Evolutionary conservation across 1,140 invertebrate species (phyloP).

Genomic region (Theocolax elegans): DNA sequence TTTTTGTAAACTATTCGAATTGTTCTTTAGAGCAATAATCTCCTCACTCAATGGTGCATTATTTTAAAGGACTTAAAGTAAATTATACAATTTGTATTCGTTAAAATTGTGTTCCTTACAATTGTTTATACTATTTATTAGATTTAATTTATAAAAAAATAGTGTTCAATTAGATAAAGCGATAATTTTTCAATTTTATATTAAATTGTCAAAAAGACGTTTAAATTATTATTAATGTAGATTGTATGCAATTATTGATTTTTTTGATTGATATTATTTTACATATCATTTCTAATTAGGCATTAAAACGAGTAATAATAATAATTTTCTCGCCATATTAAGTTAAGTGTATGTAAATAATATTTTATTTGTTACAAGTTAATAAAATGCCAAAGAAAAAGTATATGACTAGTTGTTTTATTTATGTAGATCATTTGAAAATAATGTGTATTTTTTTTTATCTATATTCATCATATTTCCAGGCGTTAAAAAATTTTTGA

Average conservation of each 20-base stretch:
- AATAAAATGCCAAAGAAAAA: constrained; percentile 67
- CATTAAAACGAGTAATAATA: constrained; percentile 50
- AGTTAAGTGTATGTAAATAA: constrained; percentile 57
- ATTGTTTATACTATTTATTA: constrained; percentile 32
- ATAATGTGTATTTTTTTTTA: too few relatives aligned
- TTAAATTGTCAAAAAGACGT: constrained; percentile 16
- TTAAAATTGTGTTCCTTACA: background rate
- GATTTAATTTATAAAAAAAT: constrained; percentile 2
- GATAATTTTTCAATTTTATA: constrained; percentile 12
- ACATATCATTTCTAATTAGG: constrained; percentile 48
- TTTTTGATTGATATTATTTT: constrained; percentile 16
- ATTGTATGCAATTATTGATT: constrained; percentile 11
- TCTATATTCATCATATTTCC: too few relatives aligned
- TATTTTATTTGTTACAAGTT: constrained; percentile 55
- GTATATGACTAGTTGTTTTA: too few relatives aligned
- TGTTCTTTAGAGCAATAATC: background rate
- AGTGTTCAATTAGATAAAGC: constrained; percentile 15
- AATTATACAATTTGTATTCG: constrained; percentile 3
- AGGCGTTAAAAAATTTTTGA: too few relatives aligned
- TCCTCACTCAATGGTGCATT: constrained; percentile 24
- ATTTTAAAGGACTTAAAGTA: constrained; percentile 4
- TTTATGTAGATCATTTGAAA: too few relatives aligned
- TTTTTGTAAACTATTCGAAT: constrained; percentile 4
- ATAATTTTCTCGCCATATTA: constrained; percentile 59
- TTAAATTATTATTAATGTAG: constrained; percentile 31